These are phyloP conservation scores for Harpagifer antarcticus DNA, from an alignment of 2,797 vertebrate genomes.

Conservation along the genomic window DNA sequence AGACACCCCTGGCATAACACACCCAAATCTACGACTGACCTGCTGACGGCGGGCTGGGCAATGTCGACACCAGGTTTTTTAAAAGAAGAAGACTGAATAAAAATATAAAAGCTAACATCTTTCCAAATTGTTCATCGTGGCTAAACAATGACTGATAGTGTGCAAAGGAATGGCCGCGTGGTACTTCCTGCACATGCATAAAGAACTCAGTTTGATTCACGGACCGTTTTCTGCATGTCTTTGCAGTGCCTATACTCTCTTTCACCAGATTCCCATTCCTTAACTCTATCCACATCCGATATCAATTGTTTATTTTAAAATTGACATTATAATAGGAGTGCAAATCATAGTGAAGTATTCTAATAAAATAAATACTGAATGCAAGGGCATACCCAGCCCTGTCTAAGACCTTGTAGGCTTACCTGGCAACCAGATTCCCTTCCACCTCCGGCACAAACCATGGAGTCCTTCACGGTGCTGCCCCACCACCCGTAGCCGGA, in stretches of 20 bases:
- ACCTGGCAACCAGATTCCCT: slow-evolving; percentile 90
- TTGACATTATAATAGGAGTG: neutral
- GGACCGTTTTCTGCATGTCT: too few relatives aligned
- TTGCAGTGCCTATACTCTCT: too few relatives aligned
- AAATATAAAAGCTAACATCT: neutral
- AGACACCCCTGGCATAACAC: neutral
- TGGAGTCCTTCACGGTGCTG: slow-evolving; percentile 86
- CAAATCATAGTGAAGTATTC: accelerated
- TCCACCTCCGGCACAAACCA: slow-evolving; percentile 92
- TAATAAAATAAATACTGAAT: neutral
- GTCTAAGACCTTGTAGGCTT: neutral
- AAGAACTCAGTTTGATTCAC: too few relatives aligned
- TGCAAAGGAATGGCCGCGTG: too few relatives aligned
- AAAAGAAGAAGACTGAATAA: neutral
- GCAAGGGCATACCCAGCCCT: neutral
- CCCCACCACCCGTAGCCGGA: slow-evolving; percentile 88
- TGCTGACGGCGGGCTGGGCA: neutral
- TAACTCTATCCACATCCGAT: too few relatives aligned
- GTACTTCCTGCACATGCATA: too few relatives aligned
- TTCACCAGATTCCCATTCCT: too few relatives aligned
- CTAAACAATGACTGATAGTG: too few relatives aligned
- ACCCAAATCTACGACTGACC: neutral
- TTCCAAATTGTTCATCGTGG: too few relatives aligned
- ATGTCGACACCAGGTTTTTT: neutral
- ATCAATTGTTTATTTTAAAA: too few relatives aligned